phyloP scores from a whole-genome alignment of 2,888 invertebrate genomes.

The Orthonevra nobilis region DNA sequence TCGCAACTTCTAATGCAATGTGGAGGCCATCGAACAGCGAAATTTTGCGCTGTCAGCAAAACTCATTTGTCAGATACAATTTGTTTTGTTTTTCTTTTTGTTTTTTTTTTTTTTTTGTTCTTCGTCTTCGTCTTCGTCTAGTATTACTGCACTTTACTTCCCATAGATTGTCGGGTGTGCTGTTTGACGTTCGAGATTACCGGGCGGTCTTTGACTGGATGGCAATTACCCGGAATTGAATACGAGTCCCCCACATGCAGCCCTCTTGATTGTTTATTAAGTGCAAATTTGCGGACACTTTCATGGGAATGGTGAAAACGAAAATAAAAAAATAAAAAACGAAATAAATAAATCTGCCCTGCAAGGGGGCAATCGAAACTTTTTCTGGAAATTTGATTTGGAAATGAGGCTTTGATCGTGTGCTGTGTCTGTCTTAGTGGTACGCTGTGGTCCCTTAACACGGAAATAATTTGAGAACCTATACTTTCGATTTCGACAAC shows the following conservation, averaged over 20 bases:
- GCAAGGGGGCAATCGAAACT: conserved; percentile 47
- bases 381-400: conserved; percentile 52
- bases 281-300: conserved; percentile 47
- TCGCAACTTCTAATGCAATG: conserved; percentile 50
- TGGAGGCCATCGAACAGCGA: conserved; percentile 61
- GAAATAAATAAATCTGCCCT: not conserved
- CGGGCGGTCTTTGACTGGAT: conserved; percentile 64
- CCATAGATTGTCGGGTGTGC: conserved; percentile 25
- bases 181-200: conserved; percentile 24
- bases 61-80: conserved; percentile 36
- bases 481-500: conserved; percentile 1
- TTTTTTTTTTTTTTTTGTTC: too few relatives aligned
- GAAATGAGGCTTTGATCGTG: conserved; percentile 10
- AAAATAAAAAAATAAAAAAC: not conserved
- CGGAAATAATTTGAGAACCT: not conserved
- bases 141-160: conserved; percentile 57
- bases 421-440: not conserved
- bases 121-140: conserved; percentile 29
- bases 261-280: conserved; percentile 18
- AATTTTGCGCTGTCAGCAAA: conserved; percentile 40
- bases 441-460: conserved; percentile 44
- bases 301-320: conserved; percentile 39
- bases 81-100: conserved; percentile 5
- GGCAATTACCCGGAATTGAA: conserved; percentile 66
- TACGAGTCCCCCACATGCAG: conserved; percentile 60